A percentile compares a stretch with the other conserved stretches of the same genome.
phyloP scores from a whole-genome alignment of 2,797 vertebrate genomes.

The Calcarius lapponicus region DNA sequence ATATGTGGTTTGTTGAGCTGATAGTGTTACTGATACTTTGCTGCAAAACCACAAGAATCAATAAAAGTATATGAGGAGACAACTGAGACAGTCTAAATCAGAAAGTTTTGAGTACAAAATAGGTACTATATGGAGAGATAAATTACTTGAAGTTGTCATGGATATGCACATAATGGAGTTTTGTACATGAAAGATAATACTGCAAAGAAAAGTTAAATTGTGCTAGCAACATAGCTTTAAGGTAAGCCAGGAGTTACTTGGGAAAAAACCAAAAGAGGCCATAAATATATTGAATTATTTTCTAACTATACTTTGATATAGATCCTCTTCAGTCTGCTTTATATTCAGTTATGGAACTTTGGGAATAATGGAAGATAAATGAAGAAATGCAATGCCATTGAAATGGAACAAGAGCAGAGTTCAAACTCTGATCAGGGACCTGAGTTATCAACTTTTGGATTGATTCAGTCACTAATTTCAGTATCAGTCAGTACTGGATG shows the following conservation, averaged over 20 bases:
- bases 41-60: background rate
- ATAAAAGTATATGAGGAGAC: background rate
- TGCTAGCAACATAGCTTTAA: background rate
- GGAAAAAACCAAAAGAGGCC: background rate
- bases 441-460: background rate
- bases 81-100: background rate
- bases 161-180: background rate
- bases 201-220: background rate
- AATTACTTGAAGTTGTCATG: background rate
- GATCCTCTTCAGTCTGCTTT: background rate
- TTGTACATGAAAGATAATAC: background rate
- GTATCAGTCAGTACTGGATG: constrained; percentile 31
- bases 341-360: background rate
- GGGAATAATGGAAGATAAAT: background rate
- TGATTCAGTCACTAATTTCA: constrained; percentile 48
- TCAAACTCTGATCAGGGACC: background rate
- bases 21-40: background rate
- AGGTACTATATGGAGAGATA: background rate
- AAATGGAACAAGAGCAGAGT: background rate
- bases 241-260: background rate
- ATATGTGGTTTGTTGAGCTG: background rate
- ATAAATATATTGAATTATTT: background rate
- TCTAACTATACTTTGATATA: background rate
- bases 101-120: background rate
- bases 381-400: background rate